Evolutionary conservation across 2,797 vertebrate genomes (phyloP).

Genomic region (Lepilemur septentrionalis): DNA sequence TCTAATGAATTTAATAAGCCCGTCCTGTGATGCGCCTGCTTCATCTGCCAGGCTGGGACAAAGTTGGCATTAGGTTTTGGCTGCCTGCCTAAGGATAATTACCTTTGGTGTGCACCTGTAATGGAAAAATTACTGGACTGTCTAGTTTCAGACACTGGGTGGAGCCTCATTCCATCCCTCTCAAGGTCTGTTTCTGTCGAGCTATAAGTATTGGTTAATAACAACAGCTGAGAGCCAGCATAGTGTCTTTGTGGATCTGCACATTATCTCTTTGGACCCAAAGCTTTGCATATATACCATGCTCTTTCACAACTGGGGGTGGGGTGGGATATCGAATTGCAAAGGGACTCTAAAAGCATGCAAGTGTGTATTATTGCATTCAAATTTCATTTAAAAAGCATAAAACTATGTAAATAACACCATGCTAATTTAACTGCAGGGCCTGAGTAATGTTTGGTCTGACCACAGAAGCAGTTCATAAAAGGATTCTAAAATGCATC

Average conservation of each 20-base stretch:
- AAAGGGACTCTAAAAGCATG: background rate
- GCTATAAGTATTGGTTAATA: background rate
- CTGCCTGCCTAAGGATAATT: conserved; percentile 39
- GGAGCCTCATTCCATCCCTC: background rate
- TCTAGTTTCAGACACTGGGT: background rate
- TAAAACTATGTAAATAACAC: background rate
- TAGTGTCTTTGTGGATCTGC: background rate
- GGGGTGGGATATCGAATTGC: background rate
- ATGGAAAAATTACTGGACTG: conserved; percentile 49
- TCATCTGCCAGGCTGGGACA: background rate
- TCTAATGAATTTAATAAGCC: conserved; percentile 46
- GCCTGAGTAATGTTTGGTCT: background rate
- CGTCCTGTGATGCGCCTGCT: background rate
- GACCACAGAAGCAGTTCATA: background rate
- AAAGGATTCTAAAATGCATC: background rate
- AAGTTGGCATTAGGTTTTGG: conserved; percentile 35
- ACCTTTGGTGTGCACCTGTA: conserved; percentile 41
- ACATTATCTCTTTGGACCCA: background rate
- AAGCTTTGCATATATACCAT: background rate
- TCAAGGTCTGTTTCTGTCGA: background rate
- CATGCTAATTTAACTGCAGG: background rate
- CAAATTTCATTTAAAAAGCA: conserved; percentile 6
- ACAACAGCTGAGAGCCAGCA: background rate
- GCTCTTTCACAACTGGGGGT: background rate
- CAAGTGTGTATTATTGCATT: background rate